Evolutionary conservation across 2,797 vertebrate species (phyloP), one percentile per base, ranked within the genome.

Genomic region (Bradypodion ventrale): DNA sequence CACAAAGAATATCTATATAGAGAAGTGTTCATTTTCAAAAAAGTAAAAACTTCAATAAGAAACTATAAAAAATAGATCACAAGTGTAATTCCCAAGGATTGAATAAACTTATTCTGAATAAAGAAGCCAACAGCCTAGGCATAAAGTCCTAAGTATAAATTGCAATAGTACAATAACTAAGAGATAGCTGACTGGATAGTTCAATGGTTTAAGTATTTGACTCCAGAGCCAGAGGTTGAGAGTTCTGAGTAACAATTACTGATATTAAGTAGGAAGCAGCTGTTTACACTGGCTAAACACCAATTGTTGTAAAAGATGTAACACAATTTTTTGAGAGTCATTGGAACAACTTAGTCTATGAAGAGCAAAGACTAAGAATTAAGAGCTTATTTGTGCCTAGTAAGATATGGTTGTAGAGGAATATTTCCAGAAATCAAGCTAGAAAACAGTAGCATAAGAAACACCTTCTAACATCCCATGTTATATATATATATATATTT

Each of bases 401-500:
- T 49, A 46, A 46, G 46, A 44, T 44, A n/a, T 13, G 16, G 29
- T 27, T 16, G 37, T 65, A 27, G 12, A 29, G n/a, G n/a, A 46
- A 25, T 15, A 32, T 70, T 69, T 35, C 27, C 27, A 32, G n/a
- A 70, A 70, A 62, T 21, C 32, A 9, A 7, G 49, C 7, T 25
- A 74, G 60, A 59, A 74, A 80, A 15, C 25, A 59, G 19, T 27
- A 15, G 3, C 46, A 8, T 44, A 10, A 73, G 49, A 62, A 27
- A 52, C 44, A 49, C 42, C 19, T 15, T 63, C 40, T 29, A 23
- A 10, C n/a, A 7, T 52, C 8, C 9, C 60, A 8, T 2, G 9
- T n/a, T 35, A 4, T 0, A 13, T 7, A n/a, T n/a, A n/a, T n/a
- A n/a, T n/a, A n/a, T 5, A 79, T 92, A 23, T 94, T 56, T 19